These are phyloP conservation scores for Brachycybe producta DNA, from an alignment of 2,888 invertebrate species.

Conservation along the genomic window DNA sequence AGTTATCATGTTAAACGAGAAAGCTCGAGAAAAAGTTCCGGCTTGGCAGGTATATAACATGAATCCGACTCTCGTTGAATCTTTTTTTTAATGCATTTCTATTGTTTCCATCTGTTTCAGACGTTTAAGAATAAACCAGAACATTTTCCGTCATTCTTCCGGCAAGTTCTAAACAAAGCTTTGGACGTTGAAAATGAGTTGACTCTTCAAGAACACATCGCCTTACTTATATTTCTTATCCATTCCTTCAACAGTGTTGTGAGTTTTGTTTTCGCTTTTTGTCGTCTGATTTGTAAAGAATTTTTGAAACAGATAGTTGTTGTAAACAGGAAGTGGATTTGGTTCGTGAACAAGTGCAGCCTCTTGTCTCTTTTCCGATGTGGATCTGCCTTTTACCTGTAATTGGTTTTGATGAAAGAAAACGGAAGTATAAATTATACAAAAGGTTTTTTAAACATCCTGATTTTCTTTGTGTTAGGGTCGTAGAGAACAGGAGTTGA, in stretches of 20 bases:
- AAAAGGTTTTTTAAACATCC: constrained; percentile 15
- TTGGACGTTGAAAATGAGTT: constrained; percentile 47
- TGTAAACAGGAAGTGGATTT: constrained; percentile 62
- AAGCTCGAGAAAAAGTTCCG: constrained; percentile 89
- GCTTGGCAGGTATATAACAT: constrained; percentile 94
- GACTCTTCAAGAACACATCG: constrained; percentile 57
- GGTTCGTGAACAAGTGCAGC: constrained; percentile 80
- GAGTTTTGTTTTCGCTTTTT: constrained; percentile 22
- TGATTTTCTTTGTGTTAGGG: too few relatives aligned
- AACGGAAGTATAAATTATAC: constrained; percentile 7
- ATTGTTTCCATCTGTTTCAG: constrained; percentile 30
- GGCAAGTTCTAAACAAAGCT: constrained; percentile 61
- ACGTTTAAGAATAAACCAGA: constrained; percentile 63
- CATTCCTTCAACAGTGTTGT: constrained; percentile 93
- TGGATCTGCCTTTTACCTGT: constrained; percentile 80
- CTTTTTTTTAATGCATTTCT: not conserved
- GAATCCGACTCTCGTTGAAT: constrained; percentile 21
- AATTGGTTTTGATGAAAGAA: constrained; percentile 27
- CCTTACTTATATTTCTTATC: constrained; percentile 78
- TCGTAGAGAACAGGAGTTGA: constrained; percentile 78
- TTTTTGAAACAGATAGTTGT: constrained; percentile 8
- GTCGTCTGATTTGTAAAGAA: not conserved
- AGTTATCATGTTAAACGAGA: constrained; percentile 97
- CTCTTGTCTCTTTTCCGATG: constrained; percentile 81
- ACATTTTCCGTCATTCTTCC: constrained; percentile 68